phyloP scores from a whole-genome alignment of 2,888 invertebrate genomes.

The Cephus spinipes region DNA sequence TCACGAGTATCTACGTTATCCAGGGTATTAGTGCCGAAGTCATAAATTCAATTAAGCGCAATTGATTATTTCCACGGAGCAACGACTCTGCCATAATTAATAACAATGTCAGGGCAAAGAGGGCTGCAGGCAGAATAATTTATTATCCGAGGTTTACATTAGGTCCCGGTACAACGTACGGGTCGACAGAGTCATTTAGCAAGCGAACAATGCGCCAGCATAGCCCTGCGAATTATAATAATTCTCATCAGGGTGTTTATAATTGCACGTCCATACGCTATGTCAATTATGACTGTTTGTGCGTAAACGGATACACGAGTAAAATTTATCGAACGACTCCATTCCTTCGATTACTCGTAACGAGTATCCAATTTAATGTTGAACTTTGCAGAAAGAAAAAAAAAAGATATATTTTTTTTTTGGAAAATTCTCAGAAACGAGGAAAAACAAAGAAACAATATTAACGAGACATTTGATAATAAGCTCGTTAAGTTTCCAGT shows the following conservation, averaged over 20 bases:
- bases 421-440: no score
- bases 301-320: not conserved
- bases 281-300: not conserved
- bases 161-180: not conserved
- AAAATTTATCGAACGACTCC: not conserved
- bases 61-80: not conserved
- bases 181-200: not conserved
- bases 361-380: not conserved
- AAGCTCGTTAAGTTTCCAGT: not conserved
- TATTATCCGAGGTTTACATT: not conserved
- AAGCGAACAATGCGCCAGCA: slow-evolving; percentile 8
- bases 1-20: no score
- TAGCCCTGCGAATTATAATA: not conserved
- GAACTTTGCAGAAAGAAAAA: fast-evolving
- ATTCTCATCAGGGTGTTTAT: slow-evolving; percentile 8
- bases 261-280: not conserved
- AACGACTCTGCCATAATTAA: slow-evolving; percentile 3
- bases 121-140: not conserved
- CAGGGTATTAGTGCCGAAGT: no score
- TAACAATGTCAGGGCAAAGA: slow-evolving; percentile 1
- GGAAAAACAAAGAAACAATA: no score
- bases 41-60: not conserved
- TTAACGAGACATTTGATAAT: not conserved
- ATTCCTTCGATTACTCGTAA: not conserved
- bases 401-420: no score